phyloP scores from a whole-genome alignment of 2,888 invertebrate genomes.

The Eurytoma californica region DNA sequence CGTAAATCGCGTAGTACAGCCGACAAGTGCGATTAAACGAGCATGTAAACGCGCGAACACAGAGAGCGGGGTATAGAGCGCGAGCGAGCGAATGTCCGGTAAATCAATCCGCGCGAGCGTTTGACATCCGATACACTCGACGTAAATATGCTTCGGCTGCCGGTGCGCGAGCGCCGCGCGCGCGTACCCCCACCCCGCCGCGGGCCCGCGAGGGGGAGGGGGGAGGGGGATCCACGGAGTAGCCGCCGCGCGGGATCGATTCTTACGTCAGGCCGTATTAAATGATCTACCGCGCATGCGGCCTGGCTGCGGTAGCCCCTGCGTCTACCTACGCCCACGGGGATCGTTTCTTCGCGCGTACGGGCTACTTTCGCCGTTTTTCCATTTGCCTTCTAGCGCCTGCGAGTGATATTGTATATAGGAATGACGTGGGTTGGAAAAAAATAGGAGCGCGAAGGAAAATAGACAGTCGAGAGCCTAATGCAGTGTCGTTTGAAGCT shows the following conservation, averaged over 20 bases:
- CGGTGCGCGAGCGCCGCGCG: background rate
- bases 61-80: conserved; percentile 5
- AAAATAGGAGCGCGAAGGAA: too few species aligned
- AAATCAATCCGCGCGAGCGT: conserved; percentile 60
- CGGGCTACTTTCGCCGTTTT: background rate
- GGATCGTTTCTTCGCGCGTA: background rate
- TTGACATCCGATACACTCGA: conserved; percentile 57
- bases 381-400: background rate
- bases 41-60: conserved; percentile 44
- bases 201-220: background rate
- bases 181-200: background rate
- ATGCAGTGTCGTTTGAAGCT: background rate
- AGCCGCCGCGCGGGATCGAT: conserved; percentile 27
- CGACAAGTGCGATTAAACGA: conserved; percentile 51
- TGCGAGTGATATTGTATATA: background rate
- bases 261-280: conserved; percentile 39
- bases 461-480: background rate
- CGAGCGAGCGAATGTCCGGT: conserved; percentile 48
- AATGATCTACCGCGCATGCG: conserved; percentile 45
- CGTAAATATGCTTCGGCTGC: conserved; percentile 37
- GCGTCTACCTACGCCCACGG: conserved; percentile 5
- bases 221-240: conserved; percentile 2
- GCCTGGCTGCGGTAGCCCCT: background rate
- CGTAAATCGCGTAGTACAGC: conserved; percentile 29
- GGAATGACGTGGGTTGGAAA: too few species aligned